phyloP scores from a whole-genome alignment of 1,140 invertebrate genomes.

The Macrobrachium rosenbergii region DNA sequence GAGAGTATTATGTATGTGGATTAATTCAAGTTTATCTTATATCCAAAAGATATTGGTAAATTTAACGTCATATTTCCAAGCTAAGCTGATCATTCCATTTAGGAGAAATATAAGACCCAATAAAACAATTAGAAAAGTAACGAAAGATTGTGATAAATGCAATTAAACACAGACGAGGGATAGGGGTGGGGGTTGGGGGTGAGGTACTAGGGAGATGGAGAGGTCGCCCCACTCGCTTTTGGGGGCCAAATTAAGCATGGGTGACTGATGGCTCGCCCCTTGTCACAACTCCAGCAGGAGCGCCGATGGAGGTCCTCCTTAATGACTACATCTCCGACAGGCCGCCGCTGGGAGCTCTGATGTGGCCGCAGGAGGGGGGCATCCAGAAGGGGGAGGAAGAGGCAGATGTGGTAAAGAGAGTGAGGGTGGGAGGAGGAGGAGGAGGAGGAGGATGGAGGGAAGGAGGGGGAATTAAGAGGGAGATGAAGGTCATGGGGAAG shows the following conservation, averaged over 20 bases:
- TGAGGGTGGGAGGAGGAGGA: background rate
- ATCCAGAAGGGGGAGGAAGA: background rate
- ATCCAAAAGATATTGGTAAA: too few species aligned
- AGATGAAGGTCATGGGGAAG: background rate
- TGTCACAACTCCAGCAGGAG: conserved; percentile 48
- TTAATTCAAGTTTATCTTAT: too few species aligned
- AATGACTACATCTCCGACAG: conserved; percentile 45
- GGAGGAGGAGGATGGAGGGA: background rate
- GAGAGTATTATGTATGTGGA: too few species aligned
- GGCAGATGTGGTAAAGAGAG: background rate
- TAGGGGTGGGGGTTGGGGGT: background rate
- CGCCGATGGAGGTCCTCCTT: conserved; percentile 34
- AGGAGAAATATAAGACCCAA: background rate
- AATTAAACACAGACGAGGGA: conserved; percentile 26
- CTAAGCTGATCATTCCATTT: background rate
- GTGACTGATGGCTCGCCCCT: conserved; percentile 37
- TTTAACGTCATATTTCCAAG: background rate
- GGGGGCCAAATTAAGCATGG: conserved; percentile 57
- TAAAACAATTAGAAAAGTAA: too few species aligned
- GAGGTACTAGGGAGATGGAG: background rate
- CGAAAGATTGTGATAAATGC: conserved; percentile 27
- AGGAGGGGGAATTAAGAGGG: too few species aligned
- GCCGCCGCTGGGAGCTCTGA: conserved; percentile 33
- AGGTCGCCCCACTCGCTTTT: conserved; percentile 15
- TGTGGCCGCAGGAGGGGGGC: background rate